Evolutionary conservation across 2,888 invertebrate genomes (phyloP).

Genomic region (Cerceris ruficornis): DNA sequence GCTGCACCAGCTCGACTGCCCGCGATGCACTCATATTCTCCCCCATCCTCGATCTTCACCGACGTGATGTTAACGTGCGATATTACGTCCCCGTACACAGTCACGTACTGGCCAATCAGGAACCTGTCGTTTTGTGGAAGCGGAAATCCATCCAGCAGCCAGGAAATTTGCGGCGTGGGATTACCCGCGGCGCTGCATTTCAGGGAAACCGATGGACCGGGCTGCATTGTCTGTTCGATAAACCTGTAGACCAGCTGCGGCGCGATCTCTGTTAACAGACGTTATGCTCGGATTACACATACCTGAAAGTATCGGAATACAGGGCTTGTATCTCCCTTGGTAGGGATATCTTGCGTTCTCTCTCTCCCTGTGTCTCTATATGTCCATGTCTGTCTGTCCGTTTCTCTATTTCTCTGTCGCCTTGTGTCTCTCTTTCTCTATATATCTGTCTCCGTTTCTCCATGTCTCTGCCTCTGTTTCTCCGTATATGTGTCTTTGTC

Average conservation of each 20-base stretch:
- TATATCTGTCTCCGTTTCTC: background rate
- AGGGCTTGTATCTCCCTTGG: background rate
- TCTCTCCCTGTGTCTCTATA: background rate
- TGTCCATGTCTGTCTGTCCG: background rate
- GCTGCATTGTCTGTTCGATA: slow-evolving; percentile 82
- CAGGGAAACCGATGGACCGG: slow-evolving; percentile 82
- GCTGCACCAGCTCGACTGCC: slow-evolving; percentile 82
- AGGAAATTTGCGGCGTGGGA: slow-evolving; percentile 83
- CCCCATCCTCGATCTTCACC: slow-evolving; percentile 83
- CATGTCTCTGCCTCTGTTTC: background rate
- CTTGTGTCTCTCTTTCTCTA: background rate
- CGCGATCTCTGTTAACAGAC: slow-evolving; percentile 81
- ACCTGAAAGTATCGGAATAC: slow-evolving; percentile 20
- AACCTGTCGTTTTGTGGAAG: slow-evolving; percentile 83
- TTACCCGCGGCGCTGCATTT: slow-evolving; percentile 82
- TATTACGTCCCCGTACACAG: slow-evolving; percentile 82
- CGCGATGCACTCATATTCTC: slow-evolving; percentile 83
- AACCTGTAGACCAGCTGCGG: slow-evolving; percentile 82
- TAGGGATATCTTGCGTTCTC: background rate
- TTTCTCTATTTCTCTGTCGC: background rate
- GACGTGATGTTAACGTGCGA: slow-evolving; percentile 82
- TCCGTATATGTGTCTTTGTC: background rate
- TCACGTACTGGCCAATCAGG: slow-evolving; percentile 83
- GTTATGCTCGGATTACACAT: slow-evolving; percentile 56
- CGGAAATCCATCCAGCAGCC: slow-evolving; percentile 82